Percentiles rank a stretch among this genome's conserved stretches.
phyloP scores from a whole-genome alignment of 2,113 vertebrate species.

The Chamaetylas fuelleborni region DNA sequence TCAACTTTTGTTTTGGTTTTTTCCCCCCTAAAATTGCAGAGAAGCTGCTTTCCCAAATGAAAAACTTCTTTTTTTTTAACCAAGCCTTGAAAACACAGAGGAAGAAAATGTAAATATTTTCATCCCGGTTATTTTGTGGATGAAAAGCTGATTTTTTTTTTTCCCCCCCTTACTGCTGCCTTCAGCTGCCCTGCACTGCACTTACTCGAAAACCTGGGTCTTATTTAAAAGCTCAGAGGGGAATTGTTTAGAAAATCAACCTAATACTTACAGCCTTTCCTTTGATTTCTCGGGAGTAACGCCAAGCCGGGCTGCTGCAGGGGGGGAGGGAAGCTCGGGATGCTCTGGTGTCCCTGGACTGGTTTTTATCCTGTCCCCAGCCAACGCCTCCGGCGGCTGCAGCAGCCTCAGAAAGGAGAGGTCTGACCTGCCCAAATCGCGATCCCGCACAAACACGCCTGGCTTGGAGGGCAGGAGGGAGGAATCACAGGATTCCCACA shows the following conservation, averaged over 20 bases:
- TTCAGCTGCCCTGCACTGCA: neutral
- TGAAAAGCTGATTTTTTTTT: neutral
- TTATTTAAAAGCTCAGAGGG: neutral
- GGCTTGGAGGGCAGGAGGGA: accelerated
- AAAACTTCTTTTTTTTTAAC: neutral
- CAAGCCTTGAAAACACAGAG: neutral
- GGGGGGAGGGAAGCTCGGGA: neutral
- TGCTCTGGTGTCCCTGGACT: neutral
- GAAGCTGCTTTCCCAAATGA: neutral
- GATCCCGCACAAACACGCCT: accelerated
- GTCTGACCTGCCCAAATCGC: neutral
- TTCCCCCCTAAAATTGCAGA: neutral
- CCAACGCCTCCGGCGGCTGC: neutral
- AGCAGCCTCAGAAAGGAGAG: accelerated
- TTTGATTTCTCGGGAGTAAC: neutral
- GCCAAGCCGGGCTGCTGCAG: neutral
- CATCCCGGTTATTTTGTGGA: neutral
- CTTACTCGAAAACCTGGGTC: neutral
- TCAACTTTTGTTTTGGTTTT: accelerated
- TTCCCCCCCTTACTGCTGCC: neutral
- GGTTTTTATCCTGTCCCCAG: neutral
- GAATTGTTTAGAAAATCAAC: neutral
- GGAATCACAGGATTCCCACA: accelerated
- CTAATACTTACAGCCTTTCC: neutral
- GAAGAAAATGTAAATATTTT: neutral